Base-by-base conservation (phyloP, 2,113 vertebrate species). In the Planiliza haematocheilus region DNA sequence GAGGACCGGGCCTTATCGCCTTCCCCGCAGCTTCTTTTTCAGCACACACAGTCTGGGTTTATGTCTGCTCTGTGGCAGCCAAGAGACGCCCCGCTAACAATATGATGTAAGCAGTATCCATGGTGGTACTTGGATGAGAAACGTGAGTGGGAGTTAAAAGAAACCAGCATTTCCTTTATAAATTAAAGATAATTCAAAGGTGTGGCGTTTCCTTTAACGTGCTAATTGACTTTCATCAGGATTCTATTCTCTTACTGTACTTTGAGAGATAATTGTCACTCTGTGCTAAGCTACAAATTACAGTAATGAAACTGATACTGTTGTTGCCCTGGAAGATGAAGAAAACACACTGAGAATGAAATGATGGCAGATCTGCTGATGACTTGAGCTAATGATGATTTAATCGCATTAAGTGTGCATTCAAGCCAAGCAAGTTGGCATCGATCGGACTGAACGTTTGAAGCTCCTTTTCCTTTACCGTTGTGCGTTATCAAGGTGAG, bases 401-500 rank as follows among this genome's bases (percentile, higher is more conserved):
- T 75, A 63, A 74, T 82, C 36, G 13, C 8, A 9, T 59, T 59
- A 48, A 51, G 12, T 5, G 12, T 16, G 36, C 18, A 21, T 55
- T 63, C 43, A 59, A 38, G 36, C 52, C 11, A 9, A 56, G 58
- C 18, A 55, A 46, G 42, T 56, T 65, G 53, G 58, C 58, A 46
- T 16, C 2, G 4, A 51, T 56, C 64, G 39, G 64, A 41, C 34
- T 18, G 20, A 57, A 16, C 12, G 7, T 65, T 42, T 9, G 7
- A 9, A 77, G 51, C 78, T 72, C 30, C 51, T 70, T 51, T 30
- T 51, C 8, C 64, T 76, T 43, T 11, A 42, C 13, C 4, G n/a
- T 51, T 18, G 51, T 43, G 61, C 17, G 24, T 73, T 55, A 53
- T 82, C 75, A 69, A 81, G 65, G 73, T 77, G 66, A 63, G 21